Percentiles rank a stretch among this genome's conserved stretches.
Evolutionary conservation across 2,113 vertebrate genomes (phyloP).

Genomic region (Rutilus rutilus): DNA sequence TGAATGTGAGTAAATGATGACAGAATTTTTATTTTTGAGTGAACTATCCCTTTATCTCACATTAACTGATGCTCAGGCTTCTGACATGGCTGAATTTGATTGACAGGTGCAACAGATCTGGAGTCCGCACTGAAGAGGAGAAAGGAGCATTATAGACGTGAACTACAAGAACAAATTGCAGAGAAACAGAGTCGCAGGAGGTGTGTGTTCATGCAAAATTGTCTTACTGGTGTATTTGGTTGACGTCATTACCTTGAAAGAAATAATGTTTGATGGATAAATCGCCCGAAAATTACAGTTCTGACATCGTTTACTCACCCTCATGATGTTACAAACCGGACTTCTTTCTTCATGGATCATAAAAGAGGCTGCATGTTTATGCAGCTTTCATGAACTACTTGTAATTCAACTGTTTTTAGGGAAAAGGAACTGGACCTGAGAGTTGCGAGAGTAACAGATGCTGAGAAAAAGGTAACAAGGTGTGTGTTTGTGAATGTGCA

Average conservation of each 20-base stretch:
- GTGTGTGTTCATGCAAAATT: constrained; percentile 65
- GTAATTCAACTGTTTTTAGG: constrained; percentile 10
- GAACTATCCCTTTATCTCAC: background rate
- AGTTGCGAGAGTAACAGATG: background rate
- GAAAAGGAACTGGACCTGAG: constrained; percentile 31
- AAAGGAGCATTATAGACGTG: constrained; percentile 87
- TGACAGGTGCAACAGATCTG: constrained; percentile 76
- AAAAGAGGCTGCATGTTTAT: background rate
- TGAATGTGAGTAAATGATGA: background rate
- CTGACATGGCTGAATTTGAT: background rate
- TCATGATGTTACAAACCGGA: background rate
- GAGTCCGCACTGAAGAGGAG: constrained; percentile 73
- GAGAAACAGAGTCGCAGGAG: constrained; percentile 86
- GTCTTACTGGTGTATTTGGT: background rate
- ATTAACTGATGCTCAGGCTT: background rate
- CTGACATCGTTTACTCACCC: background rate
- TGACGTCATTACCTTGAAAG: background rate
- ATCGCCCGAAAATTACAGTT: background rate
- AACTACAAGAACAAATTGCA: constrained; percentile 90
- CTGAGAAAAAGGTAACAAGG: constrained; percentile 24
- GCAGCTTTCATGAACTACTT: background rate
- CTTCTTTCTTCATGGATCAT: background rate
- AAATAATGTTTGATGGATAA: background rate
- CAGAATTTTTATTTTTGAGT: background rate
- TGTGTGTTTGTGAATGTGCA: background rate